Evolutionary conservation across 1,140 invertebrate species (phyloP), one percentile per base, ranked within the genome.

Genomic region (Apis florea): DNA sequence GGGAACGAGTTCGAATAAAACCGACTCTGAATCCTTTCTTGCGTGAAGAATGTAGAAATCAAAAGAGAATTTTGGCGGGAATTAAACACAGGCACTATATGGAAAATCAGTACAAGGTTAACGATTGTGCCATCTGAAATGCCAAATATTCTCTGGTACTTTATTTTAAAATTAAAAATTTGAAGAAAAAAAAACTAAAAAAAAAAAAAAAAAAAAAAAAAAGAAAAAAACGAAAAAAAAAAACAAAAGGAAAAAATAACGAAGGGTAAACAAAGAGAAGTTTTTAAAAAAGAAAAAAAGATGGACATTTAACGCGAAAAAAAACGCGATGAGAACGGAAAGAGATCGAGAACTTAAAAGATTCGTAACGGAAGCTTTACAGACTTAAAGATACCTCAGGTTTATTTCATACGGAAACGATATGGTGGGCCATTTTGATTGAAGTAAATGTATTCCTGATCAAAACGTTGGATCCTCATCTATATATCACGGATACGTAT

Each of bases 381-480:
- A 86, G 85, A 86, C 84, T 86, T 80, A 86, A 86, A 85, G 76
- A 86, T 87, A 86, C 77, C 85, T 87, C 85, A 86, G 82, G 82
- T 85, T 83, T 81, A 86, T 79, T 86, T 87, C 82, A 63, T 84
- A 84, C 66, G 51, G 61, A 68, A 72, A 77, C 61, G 71, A 63
- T 66, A 61, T n/a, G 58, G 58, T n/a, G 24, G 66, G 69, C 73
- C 49, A n/a, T 84, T 59, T 51, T 17, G 79, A 78, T 79, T 79
- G 68, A 88, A 71, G 77, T 58, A 51, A 74, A 64, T 31, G 47
- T 13, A 49, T 53, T 26, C 6, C 17, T 15, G 47, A 51, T 19
- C 9, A 19, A 68, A 53, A 26, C 26, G 13, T 4, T 15, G 56
- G 24, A 66, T 15, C 13, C 13, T 15, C 63, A 31, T 31, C 11